A percentile compares a stretch with the other conserved stretches of the same genome.
These are phyloP conservation scores for Corydoras maculifer DNA, from an alignment of 2,113 vertebrate genomes.

Conservation along the genomic window DNA sequence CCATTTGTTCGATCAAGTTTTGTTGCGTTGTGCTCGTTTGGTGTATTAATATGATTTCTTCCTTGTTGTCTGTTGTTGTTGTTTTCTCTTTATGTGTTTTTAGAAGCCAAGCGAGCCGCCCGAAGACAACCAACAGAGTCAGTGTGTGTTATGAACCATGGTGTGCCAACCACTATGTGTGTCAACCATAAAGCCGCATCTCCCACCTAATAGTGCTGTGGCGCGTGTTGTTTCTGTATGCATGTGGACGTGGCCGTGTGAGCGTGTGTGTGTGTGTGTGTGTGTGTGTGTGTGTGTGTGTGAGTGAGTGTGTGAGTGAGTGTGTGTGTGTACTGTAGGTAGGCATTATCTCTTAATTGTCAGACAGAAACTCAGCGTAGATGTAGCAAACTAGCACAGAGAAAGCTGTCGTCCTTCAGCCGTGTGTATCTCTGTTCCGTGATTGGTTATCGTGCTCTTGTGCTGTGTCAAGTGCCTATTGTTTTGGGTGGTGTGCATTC, in stretches of 20 bases:
- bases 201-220: slow-evolving; percentile 39
- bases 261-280: background rate
- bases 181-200: slow-evolving; percentile 46
- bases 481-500: slow-evolving; percentile 46
- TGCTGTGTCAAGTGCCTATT: slow-evolving; percentile 66
- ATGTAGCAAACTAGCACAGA: slow-evolving; percentile 58
- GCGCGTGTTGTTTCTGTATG: slow-evolving; percentile 6
- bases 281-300: slow-evolving; percentile 3
- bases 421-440: slow-evolving; percentile 66
- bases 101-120: slow-evolving; percentile 42
- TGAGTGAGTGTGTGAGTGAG: slow-evolving; percentile 17
- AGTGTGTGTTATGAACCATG: slow-evolving; percentile 50
- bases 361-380: slow-evolving; percentile 61
- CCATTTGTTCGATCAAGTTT: slow-evolving; percentile 25
- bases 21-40: slow-evolving; percentile 34
- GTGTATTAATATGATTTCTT: slow-evolving; percentile 49
- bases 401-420: slow-evolving; percentile 67
- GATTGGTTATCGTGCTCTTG: slow-evolving; percentile 63
- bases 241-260: slow-evolving; percentile 7
- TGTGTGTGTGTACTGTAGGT: slow-evolving; percentile 25
- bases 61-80: slow-evolving; percentile 67
- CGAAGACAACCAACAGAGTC: slow-evolving; percentile 46
- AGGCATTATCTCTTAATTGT: slow-evolving; percentile 28
- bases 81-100: slow-evolving; percentile 44
- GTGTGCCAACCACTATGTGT: slow-evolving; percentile 51